A percentile compares a stretch with the other conserved stretches of the same genome.
phyloP scores from a whole-genome alignment of 2,113 vertebrate species.

The Scytalopus superciliaris region DNA sequence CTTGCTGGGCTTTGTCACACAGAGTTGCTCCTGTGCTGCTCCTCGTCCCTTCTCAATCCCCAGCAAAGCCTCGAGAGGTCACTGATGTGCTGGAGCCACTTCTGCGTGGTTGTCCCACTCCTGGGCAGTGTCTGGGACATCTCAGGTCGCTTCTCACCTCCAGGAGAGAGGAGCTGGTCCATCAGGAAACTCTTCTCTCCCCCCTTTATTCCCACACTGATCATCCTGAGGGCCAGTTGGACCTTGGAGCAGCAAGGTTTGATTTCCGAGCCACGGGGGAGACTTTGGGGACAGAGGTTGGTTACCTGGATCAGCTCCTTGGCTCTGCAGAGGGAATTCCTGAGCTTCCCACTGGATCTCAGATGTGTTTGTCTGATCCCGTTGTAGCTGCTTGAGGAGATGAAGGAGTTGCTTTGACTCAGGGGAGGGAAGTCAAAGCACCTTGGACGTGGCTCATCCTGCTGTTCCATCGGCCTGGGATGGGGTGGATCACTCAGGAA shows the following conservation, averaged over 20 bases:
- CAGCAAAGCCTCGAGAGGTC: neutral
- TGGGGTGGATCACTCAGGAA: neutral
- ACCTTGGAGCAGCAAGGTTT: neutral
- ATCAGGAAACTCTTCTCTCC: neutral
- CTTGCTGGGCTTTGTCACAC: neutral
- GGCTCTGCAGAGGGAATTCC: neutral
- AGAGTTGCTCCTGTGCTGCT: neutral
- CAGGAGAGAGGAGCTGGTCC: neutral
- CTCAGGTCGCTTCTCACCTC: neutral
- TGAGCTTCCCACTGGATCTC: neutral
- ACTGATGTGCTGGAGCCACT: neutral
- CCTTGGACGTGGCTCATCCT: neutral
- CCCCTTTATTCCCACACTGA: rapidly evolving
- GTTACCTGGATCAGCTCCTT: neutral
- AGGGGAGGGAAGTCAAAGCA: neutral
- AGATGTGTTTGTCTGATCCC: neutral
- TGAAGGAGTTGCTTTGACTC: neutral
- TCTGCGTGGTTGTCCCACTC: neutral
- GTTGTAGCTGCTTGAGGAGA: neutral
- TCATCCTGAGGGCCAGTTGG: neutral
- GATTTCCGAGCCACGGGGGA: neutral
- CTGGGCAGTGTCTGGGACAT: neutral
- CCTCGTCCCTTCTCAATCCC: neutral
- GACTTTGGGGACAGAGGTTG: neutral
- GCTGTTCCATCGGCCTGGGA: neutral